phyloP scores from a whole-genome alignment of 2,113 vertebrate genomes.

The Stigmatopora argus region DNA sequence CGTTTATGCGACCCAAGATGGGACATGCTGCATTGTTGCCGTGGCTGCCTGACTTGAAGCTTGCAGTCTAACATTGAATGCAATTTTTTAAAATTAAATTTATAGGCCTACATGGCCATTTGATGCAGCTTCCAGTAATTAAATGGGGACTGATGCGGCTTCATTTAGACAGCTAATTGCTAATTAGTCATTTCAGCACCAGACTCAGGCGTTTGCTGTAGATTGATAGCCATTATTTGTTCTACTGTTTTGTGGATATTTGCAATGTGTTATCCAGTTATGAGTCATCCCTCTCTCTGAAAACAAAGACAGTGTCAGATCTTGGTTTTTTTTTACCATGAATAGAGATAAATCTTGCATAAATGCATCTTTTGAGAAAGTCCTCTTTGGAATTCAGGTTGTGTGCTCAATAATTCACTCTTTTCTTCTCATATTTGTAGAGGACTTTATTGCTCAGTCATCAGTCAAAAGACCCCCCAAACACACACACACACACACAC shows the following conservation, averaged over 20 bases:
- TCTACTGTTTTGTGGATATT: constrained; percentile 26
- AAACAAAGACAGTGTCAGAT: constrained; percentile 3
- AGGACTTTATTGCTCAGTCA: too few relatives aligned
- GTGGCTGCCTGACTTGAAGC: neutral
- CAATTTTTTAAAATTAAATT: neutral
- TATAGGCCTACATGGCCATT: neutral
- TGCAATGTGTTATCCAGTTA: constrained; percentile 10
- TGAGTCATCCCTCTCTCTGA: too few relatives aligned
- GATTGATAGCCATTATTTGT: too few relatives aligned
- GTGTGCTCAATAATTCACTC: too few relatives aligned
- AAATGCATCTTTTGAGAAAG: too few relatives aligned
- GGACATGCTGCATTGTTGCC: neutral
- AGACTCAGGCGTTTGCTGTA: too few relatives aligned
- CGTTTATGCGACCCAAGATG: constrained; percentile 8
- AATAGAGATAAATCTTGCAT: neutral
- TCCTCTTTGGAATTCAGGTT: too few relatives aligned
- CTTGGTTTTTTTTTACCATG: constrained; percentile 19
- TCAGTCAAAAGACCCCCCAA: too few relatives aligned
- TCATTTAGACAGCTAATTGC: neutral
- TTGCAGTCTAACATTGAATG: neutral
- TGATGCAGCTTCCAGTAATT: neutral
- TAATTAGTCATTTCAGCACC: neutral
- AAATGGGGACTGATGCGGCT: neutral
- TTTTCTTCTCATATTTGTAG: too few relatives aligned
- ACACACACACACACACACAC: too few relatives aligned